Evolutionary conservation across 2,888 invertebrate species (phyloP).

Genomic region (Metallyticus violacea): DNA sequence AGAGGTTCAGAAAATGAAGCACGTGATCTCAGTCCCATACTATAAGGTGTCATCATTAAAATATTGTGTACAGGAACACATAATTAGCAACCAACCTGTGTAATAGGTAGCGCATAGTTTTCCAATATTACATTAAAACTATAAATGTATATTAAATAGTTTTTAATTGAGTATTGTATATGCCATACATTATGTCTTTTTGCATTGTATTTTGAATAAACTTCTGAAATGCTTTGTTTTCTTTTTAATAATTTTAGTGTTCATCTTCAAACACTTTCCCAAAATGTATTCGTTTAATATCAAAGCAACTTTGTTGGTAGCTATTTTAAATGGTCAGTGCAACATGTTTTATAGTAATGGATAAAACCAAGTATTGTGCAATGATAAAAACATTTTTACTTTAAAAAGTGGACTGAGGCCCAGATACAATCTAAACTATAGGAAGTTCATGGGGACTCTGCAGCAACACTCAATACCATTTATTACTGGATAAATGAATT

Average conservation of each 20-base stretch:
- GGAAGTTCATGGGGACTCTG: too few relatives aligned
- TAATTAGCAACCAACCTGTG: constrained; percentile 5
- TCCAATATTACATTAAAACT: constrained; percentile 15
- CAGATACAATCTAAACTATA: too few relatives aligned
- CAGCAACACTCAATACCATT: too few relatives aligned
- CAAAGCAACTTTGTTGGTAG: too few relatives aligned
- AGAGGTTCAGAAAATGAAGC: background rate
- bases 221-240: constrained; percentile 32
- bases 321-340: too few relatives aligned
- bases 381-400: too few relatives aligned
- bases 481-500: too few relatives aligned
- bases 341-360: background rate
- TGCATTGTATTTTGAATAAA: constrained; percentile 37
- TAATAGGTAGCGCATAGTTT: constrained; percentile 12
- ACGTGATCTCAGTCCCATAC: constrained; percentile 16
- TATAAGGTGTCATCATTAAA: constrained; percentile 5
- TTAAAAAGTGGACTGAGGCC: too few relatives aligned
- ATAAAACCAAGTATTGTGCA: too few relatives aligned
- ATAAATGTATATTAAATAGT: constrained; percentile 25
- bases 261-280: background rate
- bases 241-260: constrained; percentile 6
- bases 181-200: constrained; percentile 34
- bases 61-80: constrained; percentile 11
- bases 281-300: too few relatives aligned
- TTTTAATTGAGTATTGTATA: constrained; percentile 26